phyloP scores from a whole-genome alignment of 2,888 invertebrate genomes.

The Sisyra terminalis region DNA sequence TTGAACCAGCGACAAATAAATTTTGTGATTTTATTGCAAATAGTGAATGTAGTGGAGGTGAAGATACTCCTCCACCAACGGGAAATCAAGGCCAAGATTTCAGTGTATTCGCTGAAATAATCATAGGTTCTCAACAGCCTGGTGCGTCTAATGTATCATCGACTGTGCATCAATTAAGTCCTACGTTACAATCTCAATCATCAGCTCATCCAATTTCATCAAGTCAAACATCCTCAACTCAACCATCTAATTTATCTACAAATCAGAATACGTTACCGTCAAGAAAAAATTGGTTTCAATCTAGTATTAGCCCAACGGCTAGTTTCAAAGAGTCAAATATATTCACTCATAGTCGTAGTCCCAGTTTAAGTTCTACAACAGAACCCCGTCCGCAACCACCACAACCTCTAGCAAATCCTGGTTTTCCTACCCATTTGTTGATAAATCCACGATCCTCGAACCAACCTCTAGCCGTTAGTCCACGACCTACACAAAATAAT shows the following conservation, averaged over 20 bases:
- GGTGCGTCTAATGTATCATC: neutral
- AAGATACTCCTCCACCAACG: slow-evolving; percentile 17
- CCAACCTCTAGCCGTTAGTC: neutral
- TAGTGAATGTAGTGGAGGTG: slow-evolving; percentile 9
- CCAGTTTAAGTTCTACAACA: slow-evolving; percentile 4
- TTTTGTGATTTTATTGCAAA: neutral
- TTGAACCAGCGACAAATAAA: neutral
- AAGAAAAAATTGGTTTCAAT: slow-evolving; percentile 8
- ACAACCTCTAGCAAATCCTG: neutral
- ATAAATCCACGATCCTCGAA: slow-evolving; percentile 3
- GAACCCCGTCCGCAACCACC: neutral
- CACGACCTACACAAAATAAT: neutral
- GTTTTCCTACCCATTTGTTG: neutral
- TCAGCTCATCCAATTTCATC: neutral
- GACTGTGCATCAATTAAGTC: slow-evolving; percentile 9
- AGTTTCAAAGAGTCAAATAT: slow-evolving; percentile 5
- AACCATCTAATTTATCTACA: slow-evolving; percentile 1
- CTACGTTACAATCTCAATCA: slow-evolving; percentile 6
- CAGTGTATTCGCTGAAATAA: slow-evolving; percentile 20
- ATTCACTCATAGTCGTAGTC: slow-evolving; percentile 5
- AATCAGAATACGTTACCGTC: slow-evolving; percentile 9
- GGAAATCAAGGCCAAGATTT: slow-evolving; percentile 22
- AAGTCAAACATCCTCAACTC: neutral
- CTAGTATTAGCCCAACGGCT: slow-evolving; percentile 3
- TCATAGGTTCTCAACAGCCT: slow-evolving; percentile 6